Conservation (phyloP, 2,113 vertebrate species). For the Eudyptes chrysolophus region DNA sequence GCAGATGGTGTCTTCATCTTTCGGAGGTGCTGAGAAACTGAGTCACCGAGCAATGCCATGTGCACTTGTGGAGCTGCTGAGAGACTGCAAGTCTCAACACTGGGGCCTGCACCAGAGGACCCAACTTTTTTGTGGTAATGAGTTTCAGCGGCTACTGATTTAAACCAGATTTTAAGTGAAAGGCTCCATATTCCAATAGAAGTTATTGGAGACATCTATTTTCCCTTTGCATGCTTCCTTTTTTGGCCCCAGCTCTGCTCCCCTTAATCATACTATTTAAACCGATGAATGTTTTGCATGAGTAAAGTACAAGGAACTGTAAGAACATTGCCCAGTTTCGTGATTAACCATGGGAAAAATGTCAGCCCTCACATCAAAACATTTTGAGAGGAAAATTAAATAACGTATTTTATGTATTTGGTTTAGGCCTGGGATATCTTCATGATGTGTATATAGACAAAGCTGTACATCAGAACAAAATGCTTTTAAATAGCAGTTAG, state of each 20-base stretch:
- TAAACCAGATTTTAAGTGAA: constrained; percentile 45
- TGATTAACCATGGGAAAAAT: constrained; percentile 43
- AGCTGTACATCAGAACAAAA: background rate
- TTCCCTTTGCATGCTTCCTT: background rate
- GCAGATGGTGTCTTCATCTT: background rate
- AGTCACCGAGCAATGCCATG: background rate
- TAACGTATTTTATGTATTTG: background rate
- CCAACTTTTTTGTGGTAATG: background rate
- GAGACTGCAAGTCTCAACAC: background rate
- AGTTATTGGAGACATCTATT: constrained; percentile 9
- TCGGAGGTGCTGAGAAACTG: background rate
- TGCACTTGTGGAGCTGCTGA: background rate
- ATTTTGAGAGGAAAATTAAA: constrained; percentile 5
- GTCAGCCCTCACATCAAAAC: constrained; percentile 12
- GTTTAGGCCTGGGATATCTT: background rate
- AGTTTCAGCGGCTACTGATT: constrained; percentile 51
- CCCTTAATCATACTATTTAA: constrained; percentile 18
- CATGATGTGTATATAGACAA: background rate
- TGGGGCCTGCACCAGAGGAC: background rate
- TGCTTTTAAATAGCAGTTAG: background rate
- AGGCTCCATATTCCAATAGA: background rate
- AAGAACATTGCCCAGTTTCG: background rate
- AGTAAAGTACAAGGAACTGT: background rate
- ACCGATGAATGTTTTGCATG: background rate
- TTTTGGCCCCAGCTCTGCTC: constrained; percentile 27